phyloP scores from a whole-genome alignment of 2,888 invertebrate genomes.

The Athripsodes cinereus region DNA sequence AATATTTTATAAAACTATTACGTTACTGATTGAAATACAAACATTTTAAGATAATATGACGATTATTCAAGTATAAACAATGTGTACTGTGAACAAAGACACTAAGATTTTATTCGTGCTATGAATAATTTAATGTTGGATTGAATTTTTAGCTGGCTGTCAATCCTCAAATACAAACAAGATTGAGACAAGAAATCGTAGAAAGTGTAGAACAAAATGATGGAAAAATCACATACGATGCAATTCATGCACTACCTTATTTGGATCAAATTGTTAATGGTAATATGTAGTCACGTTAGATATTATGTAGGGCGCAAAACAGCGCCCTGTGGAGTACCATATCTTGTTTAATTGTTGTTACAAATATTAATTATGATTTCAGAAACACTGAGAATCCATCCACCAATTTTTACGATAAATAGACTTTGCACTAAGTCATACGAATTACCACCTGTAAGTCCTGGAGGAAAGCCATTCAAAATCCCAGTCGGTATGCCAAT shows the following conservation, averaged over 20 bases:
- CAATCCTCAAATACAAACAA: slow-evolving; percentile 12
- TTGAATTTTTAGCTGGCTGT: slow-evolving; percentile 15
- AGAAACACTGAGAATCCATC: slow-evolving; percentile 14
- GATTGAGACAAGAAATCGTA: slow-evolving; percentile 13
- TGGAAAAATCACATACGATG: slow-evolving; percentile 15
- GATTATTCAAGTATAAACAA: too few species aligned
- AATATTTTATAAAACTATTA: too few species aligned
- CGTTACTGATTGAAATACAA: too few species aligned
- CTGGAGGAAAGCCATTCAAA: slow-evolving; percentile 10
- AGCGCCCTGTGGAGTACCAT: too few species aligned
- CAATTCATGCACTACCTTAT: slow-evolving; percentile 14
- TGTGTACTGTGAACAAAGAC: too few species aligned
- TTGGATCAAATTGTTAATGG: slow-evolving; percentile 12
- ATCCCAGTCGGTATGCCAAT: slow-evolving; percentile 29
- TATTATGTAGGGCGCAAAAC: too few species aligned
- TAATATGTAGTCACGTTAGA: background rate
- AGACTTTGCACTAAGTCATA: slow-evolving; percentile 11
- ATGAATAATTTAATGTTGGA: too few species aligned
- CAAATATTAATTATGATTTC: too few species aligned
- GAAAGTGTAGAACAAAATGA: slow-evolving; percentile 4
- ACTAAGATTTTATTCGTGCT: too few species aligned
- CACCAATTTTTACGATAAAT: slow-evolving; percentile 12
- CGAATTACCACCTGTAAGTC: slow-evolving; percentile 5
- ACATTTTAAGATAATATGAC: too few species aligned
- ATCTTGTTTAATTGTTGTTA: too few species aligned